Evolutionary conservation across 2,888 invertebrate genomes (phyloP).

Genomic region (Synergus japonicus): DNA sequence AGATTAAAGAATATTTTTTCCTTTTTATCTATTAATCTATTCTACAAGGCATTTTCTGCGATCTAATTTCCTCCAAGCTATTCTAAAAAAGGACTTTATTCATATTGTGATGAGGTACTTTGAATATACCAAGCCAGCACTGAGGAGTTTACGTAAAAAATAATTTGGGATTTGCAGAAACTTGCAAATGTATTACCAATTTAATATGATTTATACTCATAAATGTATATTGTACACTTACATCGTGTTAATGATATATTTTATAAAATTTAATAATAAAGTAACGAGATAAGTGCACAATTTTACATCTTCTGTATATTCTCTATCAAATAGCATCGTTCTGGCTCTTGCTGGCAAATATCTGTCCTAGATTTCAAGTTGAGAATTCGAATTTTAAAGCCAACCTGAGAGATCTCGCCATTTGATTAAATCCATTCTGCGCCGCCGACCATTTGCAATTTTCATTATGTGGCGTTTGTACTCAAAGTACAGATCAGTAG

Average conservation of each 20-base stretch:
- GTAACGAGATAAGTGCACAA: too few relatives aligned
- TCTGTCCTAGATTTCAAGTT: constrained; percentile 1
- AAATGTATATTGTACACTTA: too few relatives aligned
- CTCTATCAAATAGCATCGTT: not conserved
- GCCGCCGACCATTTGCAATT: constrained; percentile 12
- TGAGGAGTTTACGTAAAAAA: constrained; percentile 11
- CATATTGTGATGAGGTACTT: constrained; percentile 5
- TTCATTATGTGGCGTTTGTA: constrained; percentile 18
- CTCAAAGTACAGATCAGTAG: constrained; percentile 12
- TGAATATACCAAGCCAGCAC: constrained; percentile 15
- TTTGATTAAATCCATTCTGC: constrained; percentile 21
- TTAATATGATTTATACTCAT: too few relatives aligned
- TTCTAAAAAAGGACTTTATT: constrained; percentile 7
- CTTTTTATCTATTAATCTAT: not conserved
- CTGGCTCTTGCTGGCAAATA: not conserved
- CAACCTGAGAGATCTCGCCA: constrained; percentile 8
- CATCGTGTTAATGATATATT: too few relatives aligned
- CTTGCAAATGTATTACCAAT: not conserved
- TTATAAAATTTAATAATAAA: too few relatives aligned
- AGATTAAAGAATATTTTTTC: not conserved
- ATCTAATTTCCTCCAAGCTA: constrained; percentile 27
- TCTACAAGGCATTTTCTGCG: not conserved
- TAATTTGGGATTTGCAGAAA: not conserved
- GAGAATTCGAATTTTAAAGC: constrained; percentile 10
- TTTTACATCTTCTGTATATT: too few relatives aligned